These are phyloP conservation scores for Acanthosoma haemorrhoidale DNA, from an alignment of 2,888 invertebrate genomes.

Conservation along the genomic window DNA sequence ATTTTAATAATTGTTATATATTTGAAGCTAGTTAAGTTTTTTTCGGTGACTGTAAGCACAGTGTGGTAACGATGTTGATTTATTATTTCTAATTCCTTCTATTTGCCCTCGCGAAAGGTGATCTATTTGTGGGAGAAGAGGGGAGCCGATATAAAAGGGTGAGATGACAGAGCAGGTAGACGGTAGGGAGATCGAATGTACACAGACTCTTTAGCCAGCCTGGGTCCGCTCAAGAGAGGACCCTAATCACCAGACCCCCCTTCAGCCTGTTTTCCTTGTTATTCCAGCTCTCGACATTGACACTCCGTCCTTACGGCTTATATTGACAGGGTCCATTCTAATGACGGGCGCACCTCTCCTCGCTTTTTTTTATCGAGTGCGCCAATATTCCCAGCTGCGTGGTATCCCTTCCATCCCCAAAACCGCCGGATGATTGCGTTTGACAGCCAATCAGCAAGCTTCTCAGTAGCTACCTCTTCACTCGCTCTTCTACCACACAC, in stretches of 20 bases:
- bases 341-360: background rate
- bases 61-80: no score
- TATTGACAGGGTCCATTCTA: background rate
- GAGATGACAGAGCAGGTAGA: background rate
- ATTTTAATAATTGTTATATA: no score
- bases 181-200: slow-evolving; percentile 8
- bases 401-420: no score
- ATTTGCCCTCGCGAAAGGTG: no score
- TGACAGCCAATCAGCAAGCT: no score
- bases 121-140: background rate
- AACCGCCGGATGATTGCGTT: no score
- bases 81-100: no score
- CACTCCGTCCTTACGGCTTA: background rate
- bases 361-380: background rate
- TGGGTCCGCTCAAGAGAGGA: background rate
- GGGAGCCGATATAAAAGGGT: background rate
- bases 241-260: background rate
- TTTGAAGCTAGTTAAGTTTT: no score
- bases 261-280: background rate
- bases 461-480: no score
- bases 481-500: no score
- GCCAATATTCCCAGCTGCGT: background rate
- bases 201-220: background rate
- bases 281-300: background rate
- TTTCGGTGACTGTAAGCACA: no score